Evolutionary conservation across 2,888 invertebrate genomes (phyloP).

Genomic region (Dolichomitus sp.): DNA sequence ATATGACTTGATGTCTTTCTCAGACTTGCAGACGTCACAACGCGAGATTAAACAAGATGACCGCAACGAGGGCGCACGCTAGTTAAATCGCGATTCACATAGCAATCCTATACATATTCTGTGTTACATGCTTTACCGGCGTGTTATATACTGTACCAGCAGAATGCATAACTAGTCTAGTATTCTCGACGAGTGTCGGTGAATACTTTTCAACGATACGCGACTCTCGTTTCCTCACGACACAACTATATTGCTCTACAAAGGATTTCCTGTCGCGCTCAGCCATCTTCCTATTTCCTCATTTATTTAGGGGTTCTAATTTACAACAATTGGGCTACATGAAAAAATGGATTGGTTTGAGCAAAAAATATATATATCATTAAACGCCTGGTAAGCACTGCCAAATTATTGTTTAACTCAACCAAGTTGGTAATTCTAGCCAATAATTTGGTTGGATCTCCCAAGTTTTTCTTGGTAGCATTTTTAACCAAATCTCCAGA

Average conservation of each 20-base stretch:
- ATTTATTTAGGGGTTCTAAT: not conserved
- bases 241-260: not conserved
- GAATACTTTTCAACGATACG: conserved; percentile 46
- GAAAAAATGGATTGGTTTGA: no score
- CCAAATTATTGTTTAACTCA: no score
- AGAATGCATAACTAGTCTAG: conserved; percentile 83
- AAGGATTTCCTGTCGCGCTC: not conserved
- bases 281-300: not conserved
- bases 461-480: no score
- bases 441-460: no score
- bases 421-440: no score
- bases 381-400: no score
- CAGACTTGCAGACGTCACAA: not conserved
- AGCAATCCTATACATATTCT: not conserved
- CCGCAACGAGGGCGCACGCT: conserved; percentile 31
- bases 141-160: conserved; percentile 33
- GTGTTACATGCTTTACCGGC: not conserved
- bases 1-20: no score
- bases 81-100: conserved; percentile 21
- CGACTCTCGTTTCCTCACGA: conserved; percentile 27
- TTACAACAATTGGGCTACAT: not conserved
- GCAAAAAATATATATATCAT: no score
- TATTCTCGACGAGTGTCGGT: conserved; percentile 70
- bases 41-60: conserved; percentile 15
- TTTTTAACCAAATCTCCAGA: no score